These are phyloP conservation scores for Ditylenchus dipsaci DNA, from an alignment of 1,140 invertebrate species.

Conservation along the genomic window DNA sequence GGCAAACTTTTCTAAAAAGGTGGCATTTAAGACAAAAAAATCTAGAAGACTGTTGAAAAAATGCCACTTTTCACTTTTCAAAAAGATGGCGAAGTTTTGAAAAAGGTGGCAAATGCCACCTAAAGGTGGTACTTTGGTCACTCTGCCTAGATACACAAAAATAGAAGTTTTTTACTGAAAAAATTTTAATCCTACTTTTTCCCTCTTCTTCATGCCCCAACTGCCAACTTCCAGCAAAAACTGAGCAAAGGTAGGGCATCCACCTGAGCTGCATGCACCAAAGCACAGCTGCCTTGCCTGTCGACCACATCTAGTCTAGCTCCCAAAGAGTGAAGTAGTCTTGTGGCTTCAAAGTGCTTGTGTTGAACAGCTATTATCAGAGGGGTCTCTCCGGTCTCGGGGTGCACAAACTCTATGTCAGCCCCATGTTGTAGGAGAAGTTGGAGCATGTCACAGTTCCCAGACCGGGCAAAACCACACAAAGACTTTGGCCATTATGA, in stretches of 20 bases:
- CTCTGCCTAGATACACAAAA: background rate
- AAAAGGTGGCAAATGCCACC: no score
- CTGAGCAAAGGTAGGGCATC: conserved; percentile 22
- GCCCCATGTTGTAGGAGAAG: conserved; percentile 77
- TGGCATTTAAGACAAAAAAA: no score
- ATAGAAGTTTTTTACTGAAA: background rate
- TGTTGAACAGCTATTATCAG: conserved; percentile 60
- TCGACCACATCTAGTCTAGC: conserved; percentile 68
- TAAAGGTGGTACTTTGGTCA: no score
- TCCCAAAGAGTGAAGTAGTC: conserved; percentile 68
- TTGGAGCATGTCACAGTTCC: conserved; percentile 69
- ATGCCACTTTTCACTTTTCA: no score
- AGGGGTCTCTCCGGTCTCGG: conserved; percentile 47
- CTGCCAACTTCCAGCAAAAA: conserved; percentile 20
- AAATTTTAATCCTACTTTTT: background rate
- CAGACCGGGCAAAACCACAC: conserved; percentile 69
- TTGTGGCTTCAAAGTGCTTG: conserved; percentile 80
- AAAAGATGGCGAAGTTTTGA: no score
- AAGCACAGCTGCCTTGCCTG: conserved; percentile 76
- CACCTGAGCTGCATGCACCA: conserved; percentile 79
- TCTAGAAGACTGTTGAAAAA: no score
- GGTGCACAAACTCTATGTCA: conserved; percentile 73
- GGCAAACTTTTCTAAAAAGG: no score
- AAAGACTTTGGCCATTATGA: conserved; percentile 25
- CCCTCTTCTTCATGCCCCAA: background rate